Evolutionary conservation across 2,797 vertebrate species (phyloP).

Genomic region (Sebastes elongatus): DNA sequence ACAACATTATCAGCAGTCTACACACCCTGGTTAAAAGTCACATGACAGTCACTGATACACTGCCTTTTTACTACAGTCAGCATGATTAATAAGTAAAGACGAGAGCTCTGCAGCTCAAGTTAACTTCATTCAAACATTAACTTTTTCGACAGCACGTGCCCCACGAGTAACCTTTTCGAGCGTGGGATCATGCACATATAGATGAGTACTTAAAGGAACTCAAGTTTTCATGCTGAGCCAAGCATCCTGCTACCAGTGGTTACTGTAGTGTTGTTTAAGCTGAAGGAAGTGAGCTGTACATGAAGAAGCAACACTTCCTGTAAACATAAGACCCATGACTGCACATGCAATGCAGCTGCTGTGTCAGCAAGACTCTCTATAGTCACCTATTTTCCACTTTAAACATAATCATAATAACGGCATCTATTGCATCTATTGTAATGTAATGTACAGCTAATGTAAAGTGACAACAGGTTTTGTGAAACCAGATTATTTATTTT

Average conservation of each 20-base stretch:
- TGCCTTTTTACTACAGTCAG: conserved; percentile 9
- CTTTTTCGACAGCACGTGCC: not conserved
- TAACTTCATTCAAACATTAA: conserved; percentile 29
- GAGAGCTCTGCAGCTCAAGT: not conserved
- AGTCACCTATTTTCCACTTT: too few species aligned
- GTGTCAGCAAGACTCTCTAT: conserved; percentile 23
- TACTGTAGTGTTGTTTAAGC: conserved; percentile 10
- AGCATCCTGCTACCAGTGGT: conserved; percentile 19
- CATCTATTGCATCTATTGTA: not conserved
- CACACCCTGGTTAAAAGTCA: conserved; percentile 23
- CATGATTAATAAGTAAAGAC: not conserved
- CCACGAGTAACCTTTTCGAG: not conserved
- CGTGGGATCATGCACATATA: not conserved
- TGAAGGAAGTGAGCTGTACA: conserved; percentile 52
- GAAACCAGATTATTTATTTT: not conserved
- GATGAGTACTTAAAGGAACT: not conserved
- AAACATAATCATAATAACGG: not conserved
- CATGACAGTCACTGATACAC: not conserved
- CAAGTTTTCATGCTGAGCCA: not conserved
- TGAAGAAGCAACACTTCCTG: conserved; percentile 50
- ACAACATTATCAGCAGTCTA: conserved; percentile 17
- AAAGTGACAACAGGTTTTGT: not conserved
- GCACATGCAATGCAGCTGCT: conserved; percentile 20
- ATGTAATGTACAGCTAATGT: not conserved
- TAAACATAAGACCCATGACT: conserved; percentile 17